Percentiles rank a stretch among this genome's conserved stretches.
phyloP scores from a whole-genome alignment of 2,113 vertebrate species.

The Nipponia nippon region DNA sequence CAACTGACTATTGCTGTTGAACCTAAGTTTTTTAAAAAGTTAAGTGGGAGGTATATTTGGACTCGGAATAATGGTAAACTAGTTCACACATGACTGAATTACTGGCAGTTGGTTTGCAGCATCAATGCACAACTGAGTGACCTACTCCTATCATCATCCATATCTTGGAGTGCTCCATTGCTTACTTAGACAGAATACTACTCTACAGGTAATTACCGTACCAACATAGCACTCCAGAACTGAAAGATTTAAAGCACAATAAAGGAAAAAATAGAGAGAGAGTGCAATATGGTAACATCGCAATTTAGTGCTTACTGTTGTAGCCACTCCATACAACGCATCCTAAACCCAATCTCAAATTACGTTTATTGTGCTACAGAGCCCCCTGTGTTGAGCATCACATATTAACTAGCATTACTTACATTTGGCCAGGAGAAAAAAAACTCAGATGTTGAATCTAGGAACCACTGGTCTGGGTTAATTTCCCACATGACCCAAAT shows the following conservation, averaged over 20 bases:
- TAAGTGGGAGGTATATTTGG: not conserved
- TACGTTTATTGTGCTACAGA: constrained; percentile 44
- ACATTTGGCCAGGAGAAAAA: not conserved
- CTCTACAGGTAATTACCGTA: not conserved
- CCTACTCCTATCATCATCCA: not conserved
- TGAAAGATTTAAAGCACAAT: not conserved
- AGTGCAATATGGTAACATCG: not conserved
- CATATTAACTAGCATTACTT: not conserved
- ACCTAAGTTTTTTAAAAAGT: not conserved
- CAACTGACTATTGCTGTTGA: not conserved
- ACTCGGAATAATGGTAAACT: not conserved
- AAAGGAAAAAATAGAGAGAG: not conserved
- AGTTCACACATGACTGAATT: not conserved
- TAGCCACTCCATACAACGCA: not conserved
- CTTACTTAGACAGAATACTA: not conserved
- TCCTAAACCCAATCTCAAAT: not conserved
- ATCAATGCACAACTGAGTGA: not conserved
- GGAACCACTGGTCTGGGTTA: not conserved
- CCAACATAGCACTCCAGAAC: not conserved
- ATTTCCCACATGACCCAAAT: not conserved
- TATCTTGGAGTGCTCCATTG: not conserved
- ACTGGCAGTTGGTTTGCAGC: not conserved
- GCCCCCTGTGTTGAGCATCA: constrained; percentile 38
- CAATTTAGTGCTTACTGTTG: not conserved
- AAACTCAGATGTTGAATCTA: not conserved